Evolutionary conservation across 2,888 invertebrate genomes (phyloP).

Genomic region (Anarsia innoxiella): DNA sequence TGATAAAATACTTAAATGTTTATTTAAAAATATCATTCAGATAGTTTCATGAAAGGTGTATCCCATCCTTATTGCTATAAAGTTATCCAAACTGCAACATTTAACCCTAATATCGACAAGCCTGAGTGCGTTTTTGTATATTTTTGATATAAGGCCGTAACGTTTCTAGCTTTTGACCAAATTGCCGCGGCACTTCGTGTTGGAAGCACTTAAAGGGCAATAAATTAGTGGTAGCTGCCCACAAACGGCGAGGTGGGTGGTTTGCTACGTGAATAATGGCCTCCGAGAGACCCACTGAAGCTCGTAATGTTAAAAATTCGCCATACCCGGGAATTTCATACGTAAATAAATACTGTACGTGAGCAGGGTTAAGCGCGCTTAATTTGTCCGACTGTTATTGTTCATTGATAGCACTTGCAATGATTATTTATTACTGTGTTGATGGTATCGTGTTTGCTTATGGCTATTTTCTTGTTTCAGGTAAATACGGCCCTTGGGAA

Average conservation of each 20-base stretch:
- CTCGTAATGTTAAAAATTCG: slow-evolving; percentile 37
- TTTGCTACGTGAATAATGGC: slow-evolving; percentile 62
- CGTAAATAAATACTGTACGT: slow-evolving; percentile 9
- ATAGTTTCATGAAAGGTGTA: too few species aligned
- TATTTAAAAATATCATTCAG: too few species aligned
- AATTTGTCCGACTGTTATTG: slow-evolving; percentile 6
- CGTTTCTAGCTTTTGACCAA: slow-evolving; percentile 50
- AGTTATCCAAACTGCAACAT: too few species aligned
- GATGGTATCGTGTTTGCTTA: background rate
- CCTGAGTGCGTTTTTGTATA: too few species aligned
- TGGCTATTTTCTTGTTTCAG: slow-evolving; percentile 6
- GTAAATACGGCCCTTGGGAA: slow-evolving; percentile 3
- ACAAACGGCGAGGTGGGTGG: slow-evolving; percentile 65
- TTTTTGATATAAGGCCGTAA: slow-evolving; percentile 22
- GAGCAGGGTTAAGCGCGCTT: slow-evolving; percentile 6
- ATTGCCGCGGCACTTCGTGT: slow-evolving; percentile 43
- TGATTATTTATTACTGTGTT: background rate
- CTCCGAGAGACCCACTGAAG: slow-evolving; percentile 42
- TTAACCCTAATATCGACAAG: too few species aligned
- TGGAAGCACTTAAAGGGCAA: slow-evolving; percentile 63
- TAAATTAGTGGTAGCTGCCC: slow-evolving; percentile 68
- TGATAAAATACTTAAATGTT: too few species aligned
- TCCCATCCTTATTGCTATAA: too few species aligned
- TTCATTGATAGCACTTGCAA: background rate
- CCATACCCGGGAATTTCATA: slow-evolving; percentile 10